Base-by-base conservation (phyloP, 92 coral and sea anemone genomes). In the Heteractis magnifica region DNA sequence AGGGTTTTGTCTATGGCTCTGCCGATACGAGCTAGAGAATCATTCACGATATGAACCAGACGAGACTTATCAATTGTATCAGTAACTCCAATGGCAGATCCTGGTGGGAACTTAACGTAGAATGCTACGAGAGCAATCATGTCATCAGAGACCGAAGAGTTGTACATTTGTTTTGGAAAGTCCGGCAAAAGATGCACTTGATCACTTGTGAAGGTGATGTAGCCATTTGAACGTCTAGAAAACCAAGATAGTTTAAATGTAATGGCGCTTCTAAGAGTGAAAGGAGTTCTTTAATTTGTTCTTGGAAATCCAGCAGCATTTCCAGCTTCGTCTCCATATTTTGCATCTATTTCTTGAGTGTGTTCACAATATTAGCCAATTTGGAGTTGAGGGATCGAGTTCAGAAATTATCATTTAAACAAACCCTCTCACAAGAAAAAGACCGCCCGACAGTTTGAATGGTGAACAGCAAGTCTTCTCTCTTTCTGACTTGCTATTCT, bases 171-270 rank as follows among this genome's bases (percentile, higher is more conserved):
- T 16, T 48, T 73, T 12, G 90, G 90, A 44, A 77, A 87, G 9
- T 84, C 90, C 51, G 90, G 90, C 51, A 87, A 72, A 10, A 87
- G 77, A 20, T 87, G 86, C 5, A 87, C 90, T 51, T 87, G 90
- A 34, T 87, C 74, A 21, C 81, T 55, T 8, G 90, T 78, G 23
- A 83, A 87, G 11, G 73, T 77, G 53, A 78, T 50, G 75, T 26
- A 76, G 51, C 58, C 65, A 60, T 52, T 82, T 26, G 86, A 72
- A 20, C 86, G 86, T 23, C 86, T 82, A 70, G n/a, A 81, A 70
- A 19, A 64, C 23, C 65, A 56, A 68, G 14, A 9, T 8, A n/a
- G 10, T 64, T 14, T 4, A 18, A 12, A 12, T 56, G 16, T 56
- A 18, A 56, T 56, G 49, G 23, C 20, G 56, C 34, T 26, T 26